phyloP scores from a whole-genome alignment of 2,888 invertebrate genomes.

The Malthinus flaveolus region DNA sequence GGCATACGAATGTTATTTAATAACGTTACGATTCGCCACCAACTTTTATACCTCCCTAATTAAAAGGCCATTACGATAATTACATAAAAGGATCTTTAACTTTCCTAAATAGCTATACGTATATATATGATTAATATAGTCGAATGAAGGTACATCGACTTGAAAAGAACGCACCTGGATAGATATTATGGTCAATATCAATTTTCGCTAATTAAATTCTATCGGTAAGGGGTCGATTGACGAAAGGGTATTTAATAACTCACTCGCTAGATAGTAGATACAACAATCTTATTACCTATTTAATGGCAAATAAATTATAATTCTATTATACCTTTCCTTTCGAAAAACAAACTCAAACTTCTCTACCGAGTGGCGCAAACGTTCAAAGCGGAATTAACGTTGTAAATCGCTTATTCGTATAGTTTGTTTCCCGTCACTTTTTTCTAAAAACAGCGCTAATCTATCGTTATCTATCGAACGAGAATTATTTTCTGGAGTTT shows the following conservation, averaged over 20 bases:
- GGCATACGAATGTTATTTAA: constrained; percentile 6
- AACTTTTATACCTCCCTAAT: too few relatives aligned
- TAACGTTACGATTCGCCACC: not conserved
- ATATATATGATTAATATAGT: not conserved
- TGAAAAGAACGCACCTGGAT: constrained; percentile 34
- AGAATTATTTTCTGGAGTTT: too few relatives aligned
- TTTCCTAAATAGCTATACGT: constrained; percentile 12
- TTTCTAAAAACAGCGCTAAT: too few relatives aligned
- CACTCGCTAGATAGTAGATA: constrained; percentile 21
- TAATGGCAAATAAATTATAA: constrained; percentile 5
- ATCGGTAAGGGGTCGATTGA: constrained; percentile 36
- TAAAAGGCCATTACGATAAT: not conserved
- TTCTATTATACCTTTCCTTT: not conserved
- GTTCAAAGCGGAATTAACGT: too few relatives aligned
- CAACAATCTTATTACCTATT: constrained; percentile 30
- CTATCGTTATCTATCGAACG: too few relatives aligned
- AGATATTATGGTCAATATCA: constrained; percentile 48
- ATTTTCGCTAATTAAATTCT: constrained; percentile 45
- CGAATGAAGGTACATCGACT: not conserved
- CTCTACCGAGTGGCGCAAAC: too few relatives aligned
- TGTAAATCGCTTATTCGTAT: too few relatives aligned
- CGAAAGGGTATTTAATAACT: constrained; percentile 35
- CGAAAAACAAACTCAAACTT: too few relatives aligned
- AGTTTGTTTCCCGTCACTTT: too few relatives aligned
- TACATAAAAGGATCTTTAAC: constrained; percentile 12